Evolutionary conservation across 2,113 vertebrate species (phyloP).

Genomic region (Corvus hawaiiensis): DNA sequence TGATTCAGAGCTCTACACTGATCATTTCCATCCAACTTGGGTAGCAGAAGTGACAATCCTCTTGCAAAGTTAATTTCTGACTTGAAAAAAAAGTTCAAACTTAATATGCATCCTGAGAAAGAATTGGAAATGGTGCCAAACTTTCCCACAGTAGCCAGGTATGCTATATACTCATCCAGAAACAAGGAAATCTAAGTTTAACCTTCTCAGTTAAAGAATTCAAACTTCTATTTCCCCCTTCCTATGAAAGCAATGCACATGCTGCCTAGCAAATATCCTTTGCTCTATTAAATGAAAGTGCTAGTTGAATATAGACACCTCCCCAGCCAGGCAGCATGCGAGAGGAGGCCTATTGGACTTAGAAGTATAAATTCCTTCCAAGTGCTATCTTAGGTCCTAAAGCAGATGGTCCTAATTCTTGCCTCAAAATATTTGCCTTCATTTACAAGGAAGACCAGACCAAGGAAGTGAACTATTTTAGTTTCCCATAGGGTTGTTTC

Average conservation of each 20-base stretch:
- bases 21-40: not conserved
- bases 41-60: not conserved
- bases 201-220: not conserved
- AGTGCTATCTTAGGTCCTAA: not conserved
- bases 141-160: not conserved
- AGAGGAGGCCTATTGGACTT: not conserved
- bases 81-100: not conserved
- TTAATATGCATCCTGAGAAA: not conserved
- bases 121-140: not conserved
- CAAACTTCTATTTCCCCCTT: not conserved
- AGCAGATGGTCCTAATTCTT: not conserved
- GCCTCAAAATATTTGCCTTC: not conserved
- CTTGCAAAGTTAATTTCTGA: not conserved
- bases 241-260: not conserved
- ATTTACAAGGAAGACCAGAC: not conserved
- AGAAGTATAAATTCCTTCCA: not conserved
- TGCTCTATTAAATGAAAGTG: not conserved
- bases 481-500: not conserved
- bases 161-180: not conserved
- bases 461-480: not conserved
- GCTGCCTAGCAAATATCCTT: not conserved
- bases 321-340: not conserved
- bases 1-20: not conserved
- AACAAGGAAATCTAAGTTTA: not conserved
- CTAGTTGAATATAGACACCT: not conserved